phyloP scores from a whole-genome alignment of 30 jellyfish, hydroid and myxozoan genomes.

The Aurelia aurita complex sp. Pacific region DNA sequence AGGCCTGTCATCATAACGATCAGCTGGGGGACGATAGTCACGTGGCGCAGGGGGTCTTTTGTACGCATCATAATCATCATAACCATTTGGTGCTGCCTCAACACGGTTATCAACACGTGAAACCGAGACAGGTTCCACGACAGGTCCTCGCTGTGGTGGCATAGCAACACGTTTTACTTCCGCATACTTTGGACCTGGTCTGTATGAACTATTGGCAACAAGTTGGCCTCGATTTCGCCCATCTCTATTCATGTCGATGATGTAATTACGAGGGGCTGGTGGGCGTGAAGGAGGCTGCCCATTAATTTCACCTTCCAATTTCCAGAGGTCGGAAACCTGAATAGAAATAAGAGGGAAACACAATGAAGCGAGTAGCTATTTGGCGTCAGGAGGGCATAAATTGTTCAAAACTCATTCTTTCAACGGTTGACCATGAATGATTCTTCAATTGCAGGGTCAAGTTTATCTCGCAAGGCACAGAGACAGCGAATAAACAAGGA shows the following conservation, averaged over 20 bases:
- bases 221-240: constrained; percentile 51
- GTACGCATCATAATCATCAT: constrained; percentile 2
- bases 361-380: background rate
- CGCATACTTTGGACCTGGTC: constrained; percentile 78
- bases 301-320: constrained; percentile 30
- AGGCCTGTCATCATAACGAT: constrained; percentile 54
- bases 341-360: background rate
- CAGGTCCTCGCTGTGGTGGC: constrained; percentile 57
- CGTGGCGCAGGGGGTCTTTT: constrained; percentile 45
- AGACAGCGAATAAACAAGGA: too few relatives aligned
- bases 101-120: constrained; percentile 39
- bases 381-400: too few relatives aligned
- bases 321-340: constrained; percentile 68
- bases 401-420: too few relatives aligned
- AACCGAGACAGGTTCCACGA: constrained; percentile 33
- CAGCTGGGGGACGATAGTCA: constrained; percentile 39
- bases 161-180: constrained; percentile 69
- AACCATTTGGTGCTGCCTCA: constrained; percentile 44
- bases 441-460: too few relatives aligned
- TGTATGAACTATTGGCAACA: constrained; percentile 72
- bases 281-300: constrained; percentile 88
- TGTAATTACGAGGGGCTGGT: constrained; percentile 91
- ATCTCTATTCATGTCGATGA: constrained; percentile 65
- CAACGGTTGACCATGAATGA: too few relatives aligned
- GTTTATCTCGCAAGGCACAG: too few relatives aligned